Percentiles rank a stretch among this genome's conserved stretches.
These are phyloP conservation scores for Carassius gibelio DNA, from an alignment of 2,113 vertebrate species.

Conservation along the genomic window DNA sequence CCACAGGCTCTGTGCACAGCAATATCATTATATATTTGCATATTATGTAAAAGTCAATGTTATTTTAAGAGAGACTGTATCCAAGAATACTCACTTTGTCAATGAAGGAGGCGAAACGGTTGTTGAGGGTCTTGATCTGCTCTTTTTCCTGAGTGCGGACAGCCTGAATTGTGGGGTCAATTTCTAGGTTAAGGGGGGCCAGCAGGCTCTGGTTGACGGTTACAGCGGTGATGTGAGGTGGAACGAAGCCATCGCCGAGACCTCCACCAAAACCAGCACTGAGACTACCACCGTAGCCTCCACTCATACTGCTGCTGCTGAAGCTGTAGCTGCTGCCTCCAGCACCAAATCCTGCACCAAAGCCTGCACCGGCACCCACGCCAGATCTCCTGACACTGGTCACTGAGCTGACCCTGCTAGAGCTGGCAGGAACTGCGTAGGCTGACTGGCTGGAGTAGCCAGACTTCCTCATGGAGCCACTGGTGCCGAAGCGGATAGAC, in stretches of 20 bases:
- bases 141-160: slow-evolving; percentile 86
- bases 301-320: slow-evolving; percentile 60
- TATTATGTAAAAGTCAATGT: neutral
- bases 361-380: neutral
- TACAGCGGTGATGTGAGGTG: slow-evolving; percentile 81
- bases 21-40: neutral
- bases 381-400: slow-evolving; percentile 36
- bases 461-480: slow-evolving; percentile 62
- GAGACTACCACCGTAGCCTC: slow-evolving; percentile 58
- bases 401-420: slow-evolving; percentile 9
- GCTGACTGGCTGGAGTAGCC: slow-evolving; percentile 51
- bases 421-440: neutral
- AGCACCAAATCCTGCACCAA: slow-evolving; percentile 62
- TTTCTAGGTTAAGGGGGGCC: slow-evolving; percentile 82
- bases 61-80: neutral
- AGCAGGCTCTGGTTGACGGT: slow-evolving; percentile 85
- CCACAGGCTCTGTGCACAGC: neutral
- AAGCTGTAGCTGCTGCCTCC: slow-evolving; percentile 53
- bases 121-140: too few relatives aligned
- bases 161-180: slow-evolving; percentile 85
- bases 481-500: slow-evolving; percentile 60
- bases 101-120: too few relatives aligned
- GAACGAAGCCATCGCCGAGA: slow-evolving; percentile 27
- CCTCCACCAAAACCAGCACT: slow-evolving; percentile 36
- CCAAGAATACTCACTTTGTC: too few relatives aligned